Base-by-base conservation (phyloP, 1,140 invertebrate species). In the Pachyrhynchus sulphureomaculatus region DNA sequence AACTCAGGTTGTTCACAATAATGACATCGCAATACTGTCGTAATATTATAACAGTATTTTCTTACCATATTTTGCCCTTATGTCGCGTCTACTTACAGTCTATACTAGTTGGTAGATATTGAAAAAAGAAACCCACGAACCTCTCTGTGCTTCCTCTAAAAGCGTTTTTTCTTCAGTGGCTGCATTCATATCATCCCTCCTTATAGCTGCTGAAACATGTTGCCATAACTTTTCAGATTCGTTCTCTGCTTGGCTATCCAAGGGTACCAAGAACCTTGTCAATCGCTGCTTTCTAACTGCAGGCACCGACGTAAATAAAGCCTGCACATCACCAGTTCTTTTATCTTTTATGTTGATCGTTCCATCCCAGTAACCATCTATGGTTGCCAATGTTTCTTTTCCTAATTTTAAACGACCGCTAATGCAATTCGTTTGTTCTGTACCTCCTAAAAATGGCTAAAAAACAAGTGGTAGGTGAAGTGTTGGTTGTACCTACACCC, bases 301-400 rank as follows among this genome's bases (percentile, higher is more conserved):
- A 0, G 82, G 71, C 2, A 85, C 86, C 0, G 89, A 87, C 73
- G 88, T 86, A 76, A 95, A 90, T 18, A 96, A 85, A 17, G 88
- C 65, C 37, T 79, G 79, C 69, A 88, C 84, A 64, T 92, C 89
- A 56, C 82, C 87, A 12, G 84, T 88, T 68, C 83, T 79, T 71
- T 88, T 86, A 71, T 96, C 92, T 69, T 88, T 89, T 61, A 95
- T 86, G 62, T 81, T 83, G 54, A 96, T 92, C 71, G 86, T 84
- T 47, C 89, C 87, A 78, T 98, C 95, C 95, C 95, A 98, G 73
- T 95, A 91, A 0, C 95, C 95, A 9, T 90, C 89, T 20, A 97
- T 78, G 1, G 83, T 87, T 5, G 91, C 90, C 20, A 97, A 71
- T 0, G 92, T 94, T 69, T 97, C 93, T 71, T 92, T 91, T 4